These are phyloP conservation scores for Zoanthus gigantus DNA, from an alignment of 92 coral and sea anemone genomes.

Conservation along the genomic window DNA sequence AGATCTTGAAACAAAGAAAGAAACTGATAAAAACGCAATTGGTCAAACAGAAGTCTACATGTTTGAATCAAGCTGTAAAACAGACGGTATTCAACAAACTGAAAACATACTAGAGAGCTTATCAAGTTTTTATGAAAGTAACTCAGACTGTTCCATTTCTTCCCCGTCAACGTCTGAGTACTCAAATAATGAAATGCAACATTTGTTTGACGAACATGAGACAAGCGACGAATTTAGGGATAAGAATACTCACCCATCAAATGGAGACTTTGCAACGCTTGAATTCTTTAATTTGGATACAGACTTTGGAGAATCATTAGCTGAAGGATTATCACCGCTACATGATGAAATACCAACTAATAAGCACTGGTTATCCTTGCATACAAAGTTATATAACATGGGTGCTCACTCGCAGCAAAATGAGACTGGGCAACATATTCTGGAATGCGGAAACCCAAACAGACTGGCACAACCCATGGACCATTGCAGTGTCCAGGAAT, in stretches of 20 bases:
- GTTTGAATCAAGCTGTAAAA: constrained; percentile 1
- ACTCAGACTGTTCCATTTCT: constrained; percentile 60
- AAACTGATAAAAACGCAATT: constrained; percentile 5
- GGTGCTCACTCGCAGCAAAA: constrained; percentile 46
- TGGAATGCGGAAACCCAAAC: background rate
- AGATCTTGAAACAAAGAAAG: background rate
- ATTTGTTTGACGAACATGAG: constrained; percentile 19
- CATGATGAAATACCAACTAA: constrained; percentile 54
- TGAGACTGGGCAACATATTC: constrained; percentile 25
- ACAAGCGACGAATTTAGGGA: background rate
- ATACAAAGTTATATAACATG: constrained; percentile 66
- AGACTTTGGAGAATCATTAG: constrained; percentile 33
- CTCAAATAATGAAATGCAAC: constrained; percentile 24
- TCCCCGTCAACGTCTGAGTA: constrained; percentile 60
- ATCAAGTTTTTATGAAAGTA: constrained; percentile 59
- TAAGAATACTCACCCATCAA: background rate
- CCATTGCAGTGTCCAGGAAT: constrained; percentile 53
- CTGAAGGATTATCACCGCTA: background rate
- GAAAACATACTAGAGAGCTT: constrained; percentile 40
- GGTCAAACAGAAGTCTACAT: background rate
- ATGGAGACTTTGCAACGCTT: background rate
- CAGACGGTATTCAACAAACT: constrained; percentile 21
- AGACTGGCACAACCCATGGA: background rate
- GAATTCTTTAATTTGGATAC: constrained; percentile 21
- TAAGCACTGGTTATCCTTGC: constrained; percentile 71